A percentile compares a stretch with the other conserved stretches of the same genome.
Conservation (phyloP, 2,113 vertebrate species). For the Corydoras maculifer region DNA sequence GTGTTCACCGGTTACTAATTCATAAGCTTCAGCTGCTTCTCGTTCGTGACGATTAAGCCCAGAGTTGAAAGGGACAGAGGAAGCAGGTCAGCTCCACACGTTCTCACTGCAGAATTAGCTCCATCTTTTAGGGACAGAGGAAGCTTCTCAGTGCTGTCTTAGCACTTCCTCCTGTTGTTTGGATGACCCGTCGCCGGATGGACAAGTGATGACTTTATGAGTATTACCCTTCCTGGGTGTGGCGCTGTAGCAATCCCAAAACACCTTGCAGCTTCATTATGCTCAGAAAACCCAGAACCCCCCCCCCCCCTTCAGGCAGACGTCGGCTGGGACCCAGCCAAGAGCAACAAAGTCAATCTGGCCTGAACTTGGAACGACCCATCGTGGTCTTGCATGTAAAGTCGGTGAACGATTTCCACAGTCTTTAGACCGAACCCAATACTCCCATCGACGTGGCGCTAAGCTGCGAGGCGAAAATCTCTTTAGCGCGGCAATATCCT, state of each 20-base stretch:
- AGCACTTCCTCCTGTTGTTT: constrained; percentile 42
- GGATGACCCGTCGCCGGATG: constrained; percentile 16
- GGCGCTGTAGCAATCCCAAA: too few species aligned
- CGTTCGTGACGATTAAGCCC: too few species aligned
- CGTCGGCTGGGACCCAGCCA: too few species aligned
- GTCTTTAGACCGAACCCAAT: constrained; percentile 19
- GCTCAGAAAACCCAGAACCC: too few species aligned
- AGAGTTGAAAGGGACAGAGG: constrained; percentile 1
- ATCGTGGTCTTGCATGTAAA: constrained; percentile 13
- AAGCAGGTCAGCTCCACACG: constrained; percentile 1
- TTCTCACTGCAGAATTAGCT: constrained; percentile 16
- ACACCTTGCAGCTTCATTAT: too few species aligned
- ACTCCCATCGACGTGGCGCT: constrained; percentile 7
- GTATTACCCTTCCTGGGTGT: too few species aligned
- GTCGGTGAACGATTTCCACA: constrained; percentile 16
- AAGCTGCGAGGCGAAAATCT: constrained; percentile 1
- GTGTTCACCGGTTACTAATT: too few species aligned
- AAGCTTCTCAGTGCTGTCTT: constrained; percentile 24
- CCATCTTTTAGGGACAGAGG: constrained; percentile 31
- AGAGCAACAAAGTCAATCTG: too few species aligned
- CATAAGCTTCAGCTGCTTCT: too few species aligned
- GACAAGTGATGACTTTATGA: too few species aligned
- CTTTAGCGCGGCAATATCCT: constrained; percentile 22
- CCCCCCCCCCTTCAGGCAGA: too few species aligned
- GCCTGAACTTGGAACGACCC: constrained; percentile 44